These are phyloP conservation scores for Xenus cinereus DNA, from an alignment of 2,113 vertebrate species.

Conservation along the genomic window DNA sequence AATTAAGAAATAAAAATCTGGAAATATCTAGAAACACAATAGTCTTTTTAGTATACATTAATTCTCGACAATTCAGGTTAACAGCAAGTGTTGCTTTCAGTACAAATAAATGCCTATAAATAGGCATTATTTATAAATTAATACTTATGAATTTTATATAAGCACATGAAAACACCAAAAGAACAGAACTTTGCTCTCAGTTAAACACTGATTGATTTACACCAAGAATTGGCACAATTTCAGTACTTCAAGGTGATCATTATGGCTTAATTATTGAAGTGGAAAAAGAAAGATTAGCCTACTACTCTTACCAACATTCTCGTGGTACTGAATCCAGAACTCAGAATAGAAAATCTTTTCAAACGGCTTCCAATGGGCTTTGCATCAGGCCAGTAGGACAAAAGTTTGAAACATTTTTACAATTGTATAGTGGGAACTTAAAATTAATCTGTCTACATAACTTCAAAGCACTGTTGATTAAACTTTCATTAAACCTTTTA, in stretches of 20 bases:
- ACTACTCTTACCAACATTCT: background rate
- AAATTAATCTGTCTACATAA: background rate
- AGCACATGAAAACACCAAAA: background rate
- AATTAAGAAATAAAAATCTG: constrained; percentile 10
- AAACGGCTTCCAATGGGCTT: background rate
- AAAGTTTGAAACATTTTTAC: background rate
- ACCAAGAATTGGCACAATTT: background rate
- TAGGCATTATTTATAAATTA: background rate
- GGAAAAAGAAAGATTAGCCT: constrained; percentile 7
- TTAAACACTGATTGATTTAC: background rate
- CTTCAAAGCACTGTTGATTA: background rate
- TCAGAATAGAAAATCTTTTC: background rate
- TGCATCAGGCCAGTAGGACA: background rate
- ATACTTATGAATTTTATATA: background rate
- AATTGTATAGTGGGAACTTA: background rate
- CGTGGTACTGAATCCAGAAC: background rate
- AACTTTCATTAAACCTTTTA: background rate
- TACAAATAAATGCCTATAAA: too few relatives aligned
- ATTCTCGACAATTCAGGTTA: background rate
- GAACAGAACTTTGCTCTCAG: background rate
- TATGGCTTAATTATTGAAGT: background rate
- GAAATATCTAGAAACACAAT: background rate
- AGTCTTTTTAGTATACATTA: background rate
- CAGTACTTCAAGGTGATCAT: background rate
- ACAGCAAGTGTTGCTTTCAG: background rate